Evolutionary conservation across 2,888 invertebrate genomes (phyloP), one percentile per base, ranked within the genome.

Genomic region (Sussaba pulchella): DNA sequence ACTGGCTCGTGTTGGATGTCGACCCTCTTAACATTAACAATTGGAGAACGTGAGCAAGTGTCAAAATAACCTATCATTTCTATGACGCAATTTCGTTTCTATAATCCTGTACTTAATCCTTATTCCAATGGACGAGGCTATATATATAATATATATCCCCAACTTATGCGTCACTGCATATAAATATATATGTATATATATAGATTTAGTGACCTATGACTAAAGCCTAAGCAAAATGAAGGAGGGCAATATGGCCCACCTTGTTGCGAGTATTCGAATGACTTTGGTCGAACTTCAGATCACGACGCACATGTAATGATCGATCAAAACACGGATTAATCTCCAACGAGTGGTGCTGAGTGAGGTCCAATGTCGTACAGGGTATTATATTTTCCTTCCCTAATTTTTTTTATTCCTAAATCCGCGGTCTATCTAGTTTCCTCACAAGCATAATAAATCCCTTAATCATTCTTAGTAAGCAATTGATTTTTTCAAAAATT

Each of bases 31-130:
- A 57, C 50, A 77, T 72, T 72, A 63, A 63, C 52, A 64, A 41
- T 52, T 0, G 41, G 39, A 50, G 39, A 43, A 26, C 24, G 19
- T 14, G 59, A 59, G 24, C 69, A 43, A 43, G 31, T 54, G 70
- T n/a, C 63, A 63, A 47, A 70, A 61, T 54, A 43, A 24, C 19
- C 21, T 36, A 39, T 21, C 12, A 67, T 52, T 50, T 21, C 24
- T n/a, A 19, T 52, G 50, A 31, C 61, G 59, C 67, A 72, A 61
- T 63, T 52, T 73, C 63, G 50, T 64, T 73, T 54, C 63, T 43
- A 31, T 73, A 73, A 73, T 73, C 54, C 43, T 43, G 64, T n/a
- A 2, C 57, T 66, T 73, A 64, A 73, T 73, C 63, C 72, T 17
- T 52, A 17, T 63, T 50, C 39, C 52, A 72, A 73, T 54, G 63